These are phyloP conservation scores for Caerostris extrusa DNA, from an alignment of 1,140 invertebrate species.

Conservation along the genomic window DNA sequence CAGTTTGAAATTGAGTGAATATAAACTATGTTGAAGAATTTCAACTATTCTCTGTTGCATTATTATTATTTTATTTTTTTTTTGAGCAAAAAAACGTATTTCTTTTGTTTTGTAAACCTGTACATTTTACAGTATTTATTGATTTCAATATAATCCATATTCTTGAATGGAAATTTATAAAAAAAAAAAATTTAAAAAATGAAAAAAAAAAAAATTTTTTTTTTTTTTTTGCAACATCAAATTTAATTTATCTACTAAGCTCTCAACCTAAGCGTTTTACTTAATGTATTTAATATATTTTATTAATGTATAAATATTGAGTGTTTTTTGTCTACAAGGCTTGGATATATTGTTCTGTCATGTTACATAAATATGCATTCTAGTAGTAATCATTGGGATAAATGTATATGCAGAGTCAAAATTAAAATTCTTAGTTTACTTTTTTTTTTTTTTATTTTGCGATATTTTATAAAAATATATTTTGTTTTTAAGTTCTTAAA, in stretches of 20 bases:
- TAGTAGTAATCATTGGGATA: background rate
- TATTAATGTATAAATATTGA: constrained; percentile 45
- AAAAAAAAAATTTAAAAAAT: constrained; percentile 9
- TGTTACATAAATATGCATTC: background rate
- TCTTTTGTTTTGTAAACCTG: too few relatives aligned
- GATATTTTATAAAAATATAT: too few relatives aligned
- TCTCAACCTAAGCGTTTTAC: constrained; percentile 48
- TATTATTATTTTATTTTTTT: background rate
- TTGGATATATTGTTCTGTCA: constrained; percentile 54
- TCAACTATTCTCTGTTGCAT: background rate
- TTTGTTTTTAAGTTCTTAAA: too few relatives aligned
- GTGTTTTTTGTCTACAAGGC: constrained; percentile 59
- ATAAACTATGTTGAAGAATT: too few relatives aligned
- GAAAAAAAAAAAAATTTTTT: background rate
- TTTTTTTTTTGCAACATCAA: background rate
- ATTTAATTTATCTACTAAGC: background rate
- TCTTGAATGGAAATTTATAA: constrained; percentile 4
- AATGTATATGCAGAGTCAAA: too few relatives aligned
- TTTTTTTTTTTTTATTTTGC: too few relatives aligned
- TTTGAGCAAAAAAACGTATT: background rate
- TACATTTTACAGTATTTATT: too few relatives aligned
- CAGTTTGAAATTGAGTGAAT: too few relatives aligned
- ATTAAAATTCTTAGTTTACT: too few relatives aligned
- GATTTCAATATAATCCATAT: background rate
- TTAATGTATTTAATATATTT: constrained; percentile 54